phyloP scores from a whole-genome alignment of 1,140 invertebrate species.

The Zaprionus gabonicus region DNA sequence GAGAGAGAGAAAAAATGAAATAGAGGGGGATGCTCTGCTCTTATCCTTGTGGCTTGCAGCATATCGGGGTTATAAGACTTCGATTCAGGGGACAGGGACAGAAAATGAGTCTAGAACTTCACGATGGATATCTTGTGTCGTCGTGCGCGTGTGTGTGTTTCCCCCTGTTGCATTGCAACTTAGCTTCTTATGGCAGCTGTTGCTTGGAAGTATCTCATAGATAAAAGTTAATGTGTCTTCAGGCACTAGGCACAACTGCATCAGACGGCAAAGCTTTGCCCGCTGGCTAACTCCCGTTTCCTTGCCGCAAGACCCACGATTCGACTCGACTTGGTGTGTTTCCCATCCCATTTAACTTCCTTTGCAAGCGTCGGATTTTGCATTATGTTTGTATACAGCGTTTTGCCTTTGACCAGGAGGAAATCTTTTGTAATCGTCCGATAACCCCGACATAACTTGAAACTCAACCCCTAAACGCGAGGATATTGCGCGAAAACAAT shows the following conservation, averaged over 20 bases:
- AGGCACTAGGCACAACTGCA: background rate
- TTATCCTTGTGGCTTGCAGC: constrained; percentile 51
- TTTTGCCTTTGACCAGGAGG: constrained; percentile 65
- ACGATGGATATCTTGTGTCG: constrained; percentile 52
- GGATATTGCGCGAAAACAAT: constrained; percentile 55
- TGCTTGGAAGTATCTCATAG: constrained; percentile 69
- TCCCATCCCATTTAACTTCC: constrained; percentile 35
- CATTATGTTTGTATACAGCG: constrained; percentile 19
- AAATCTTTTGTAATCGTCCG: constrained; percentile 80
- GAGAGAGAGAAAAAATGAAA: background rate
- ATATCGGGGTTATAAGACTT: constrained; percentile 71
- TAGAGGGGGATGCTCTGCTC: constrained; percentile 32
- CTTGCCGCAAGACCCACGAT: background rate
- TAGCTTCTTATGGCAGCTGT: constrained; percentile 32
- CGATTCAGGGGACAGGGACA: constrained; percentile 45
- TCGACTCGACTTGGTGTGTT: background rate
- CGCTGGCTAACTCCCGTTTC: background rate
- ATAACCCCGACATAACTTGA: constrained; percentile 75
- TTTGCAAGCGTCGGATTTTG: constrained; percentile 58
- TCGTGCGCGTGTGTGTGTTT: background rate
- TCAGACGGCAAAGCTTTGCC: constrained; percentile 1
- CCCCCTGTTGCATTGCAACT: constrained; percentile 31
- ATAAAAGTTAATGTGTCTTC: constrained; percentile 55
- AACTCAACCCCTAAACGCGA: constrained; percentile 69
- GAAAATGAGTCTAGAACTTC: constrained; percentile 20